Evolutionary conservation across 1,140 invertebrate species (phyloP).

Genomic region (Trichoplusia ni): DNA sequence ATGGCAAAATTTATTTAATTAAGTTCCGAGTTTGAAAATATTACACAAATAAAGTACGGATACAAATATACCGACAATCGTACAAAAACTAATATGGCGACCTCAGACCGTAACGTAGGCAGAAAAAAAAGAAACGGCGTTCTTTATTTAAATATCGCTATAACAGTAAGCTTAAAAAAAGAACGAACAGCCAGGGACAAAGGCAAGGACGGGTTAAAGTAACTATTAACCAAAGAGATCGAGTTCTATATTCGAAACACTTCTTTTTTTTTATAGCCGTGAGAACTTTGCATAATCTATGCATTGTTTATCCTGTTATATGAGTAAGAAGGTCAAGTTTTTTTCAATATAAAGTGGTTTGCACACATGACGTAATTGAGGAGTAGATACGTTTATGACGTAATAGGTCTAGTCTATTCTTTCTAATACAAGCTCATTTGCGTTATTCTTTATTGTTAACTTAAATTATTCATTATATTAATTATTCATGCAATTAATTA

Average conservation of each 20-base stretch:
- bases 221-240: constrained; percentile 29
- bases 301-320: constrained; percentile 17
- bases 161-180: constrained; percentile 12
- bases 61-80: neutral
- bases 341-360: constrained; percentile 16
- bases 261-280: constrained; percentile 14
- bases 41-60: too few relatives aligned
- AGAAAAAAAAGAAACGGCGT: neutral
- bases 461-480: too few relatives aligned
- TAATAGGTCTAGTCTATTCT: neutral
- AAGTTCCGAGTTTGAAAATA: too few relatives aligned
- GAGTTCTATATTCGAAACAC: constrained; percentile 14
- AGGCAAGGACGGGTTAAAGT: constrained; percentile 26
- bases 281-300: constrained; percentile 6
- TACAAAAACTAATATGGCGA: neutral
- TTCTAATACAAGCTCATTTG: neutral
- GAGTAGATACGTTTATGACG: neutral
- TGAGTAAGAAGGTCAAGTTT: constrained; percentile 7
- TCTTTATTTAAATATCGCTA: constrained; percentile 18
- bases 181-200: constrained; percentile 16
- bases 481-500: too few relatives aligned
- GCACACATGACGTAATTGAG: neutral
- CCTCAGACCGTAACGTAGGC: neutral
- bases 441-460: too few relatives aligned
- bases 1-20: too few relatives aligned